Conservation (phyloP, 2,797 vertebrate genomes). For the Lithobates sylvaticus region DNA sequence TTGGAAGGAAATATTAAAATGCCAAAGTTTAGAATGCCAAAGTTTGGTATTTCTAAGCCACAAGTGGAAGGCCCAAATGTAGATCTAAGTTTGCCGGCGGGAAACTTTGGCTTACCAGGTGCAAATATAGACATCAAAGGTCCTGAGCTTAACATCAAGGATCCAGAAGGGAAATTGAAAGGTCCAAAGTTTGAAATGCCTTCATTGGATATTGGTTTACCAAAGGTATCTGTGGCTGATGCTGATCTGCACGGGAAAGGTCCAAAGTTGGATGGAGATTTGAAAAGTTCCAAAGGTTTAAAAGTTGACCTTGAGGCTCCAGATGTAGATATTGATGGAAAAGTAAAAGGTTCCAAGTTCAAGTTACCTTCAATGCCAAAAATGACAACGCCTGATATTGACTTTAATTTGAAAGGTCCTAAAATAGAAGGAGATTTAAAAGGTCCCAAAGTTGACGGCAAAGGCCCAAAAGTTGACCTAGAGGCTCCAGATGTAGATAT, state of each 20-base stretch:
- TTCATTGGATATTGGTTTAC: conserved; percentile 68
- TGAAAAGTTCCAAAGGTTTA: conserved; percentile 62
- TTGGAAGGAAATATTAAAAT: background rate
- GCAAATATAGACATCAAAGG: conserved; percentile 69
- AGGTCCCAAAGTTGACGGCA: conserved; percentile 59
- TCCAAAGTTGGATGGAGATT: conserved; percentile 56
- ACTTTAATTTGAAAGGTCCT: conserved; percentile 58
- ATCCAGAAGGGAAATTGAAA: conserved; percentile 72
- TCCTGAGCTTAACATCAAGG: conserved; percentile 70
- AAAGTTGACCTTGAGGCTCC: conserved; percentile 40
- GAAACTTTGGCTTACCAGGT: conserved; percentile 44
- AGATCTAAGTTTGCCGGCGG: conserved; percentile 61
- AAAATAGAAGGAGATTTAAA: conserved; percentile 65
- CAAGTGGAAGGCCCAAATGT: conserved; percentile 67
- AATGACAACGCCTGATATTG: conserved; percentile 60
- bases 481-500: background rate
- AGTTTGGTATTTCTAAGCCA: conserved; percentile 59
- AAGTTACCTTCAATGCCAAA: conserved; percentile 71
- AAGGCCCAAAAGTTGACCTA: background rate
- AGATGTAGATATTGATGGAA: conserved; percentile 65
- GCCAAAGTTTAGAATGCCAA: background rate
- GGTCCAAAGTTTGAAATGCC: conserved; percentile 67
- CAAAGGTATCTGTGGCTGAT: conserved; percentile 63
- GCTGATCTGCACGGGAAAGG: conserved; percentile 55
- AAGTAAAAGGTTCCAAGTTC: conserved; percentile 65